Base-by-base conservation (phyloP, 2,797 vertebrate genomes). In the Gymnothorax reevesii region DNA sequence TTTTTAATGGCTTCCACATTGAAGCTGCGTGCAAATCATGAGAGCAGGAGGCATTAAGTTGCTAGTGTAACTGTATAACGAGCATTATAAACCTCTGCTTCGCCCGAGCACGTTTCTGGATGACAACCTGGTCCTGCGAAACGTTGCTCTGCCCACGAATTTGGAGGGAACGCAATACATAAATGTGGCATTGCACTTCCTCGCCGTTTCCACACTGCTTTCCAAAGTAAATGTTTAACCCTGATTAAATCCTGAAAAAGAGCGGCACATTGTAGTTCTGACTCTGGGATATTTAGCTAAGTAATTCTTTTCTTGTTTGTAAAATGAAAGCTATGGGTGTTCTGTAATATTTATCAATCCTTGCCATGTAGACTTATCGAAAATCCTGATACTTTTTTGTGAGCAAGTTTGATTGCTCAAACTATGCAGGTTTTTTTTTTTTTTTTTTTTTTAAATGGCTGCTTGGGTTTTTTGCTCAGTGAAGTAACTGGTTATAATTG, bases 1-100 rank as follows among this genome's bases (percentile, higher is more conserved):
- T 49, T 84, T 54, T 52, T 79, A 84, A 84, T 66, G 49, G 59
- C 57, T 60, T 64, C 55, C 59, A 83, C 9, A 64, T 82, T 33
- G 55, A 62, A 59, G 15, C 10, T n/a, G n/a, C 57, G 49, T 49
- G 33, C 57, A 83, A 64, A 64, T 64, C 10, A 42, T 42, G 57
- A 59, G 82, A 22, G 75, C 17, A 79, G 22, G 20, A 1, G 75
- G 54, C 75, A 54, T 79, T 79, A 54, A 25, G 54, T 25, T 1
- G 82, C 22, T 1, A 27, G 33, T 60, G 9, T 25, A 83, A 83
- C 82, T 83, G 52, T 59, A 49, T 20, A 82, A 55, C 27, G 17
- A 42, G 71, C 27, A 33, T 75, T 33, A 77, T 77, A 77, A 77
- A 77, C 42, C 3, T 49, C 15, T 17, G 12, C 13, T 77, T 17